Percentiles rank a stretch among this genome's conserved stretches.
These are phyloP conservation scores for Pachypeltis micranthus DNA, from an alignment of 1,140 invertebrate species.

Conservation along the genomic window DNA sequence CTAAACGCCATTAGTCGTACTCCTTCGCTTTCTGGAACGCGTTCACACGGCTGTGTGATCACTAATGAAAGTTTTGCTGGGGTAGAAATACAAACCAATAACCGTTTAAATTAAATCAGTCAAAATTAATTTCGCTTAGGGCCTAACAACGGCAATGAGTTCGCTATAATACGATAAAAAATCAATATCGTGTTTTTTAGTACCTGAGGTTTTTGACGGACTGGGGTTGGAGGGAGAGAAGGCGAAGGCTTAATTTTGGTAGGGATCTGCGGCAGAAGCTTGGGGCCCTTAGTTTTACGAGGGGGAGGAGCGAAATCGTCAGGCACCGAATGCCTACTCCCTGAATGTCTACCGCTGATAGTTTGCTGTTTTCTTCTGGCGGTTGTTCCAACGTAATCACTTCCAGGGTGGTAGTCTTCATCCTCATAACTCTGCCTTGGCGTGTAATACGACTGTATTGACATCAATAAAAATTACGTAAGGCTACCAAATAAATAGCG, in stretches of 20 bases:
- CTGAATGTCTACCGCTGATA: conserved; percentile 27
- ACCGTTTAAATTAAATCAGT: too few species aligned
- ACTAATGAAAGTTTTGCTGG: too few species aligned
- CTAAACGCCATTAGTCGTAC: too few species aligned
- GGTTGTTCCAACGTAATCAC: conserved; percentile 19
- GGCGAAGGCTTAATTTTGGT: conserved; percentile 35
- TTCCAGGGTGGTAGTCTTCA: conserved; percentile 26
- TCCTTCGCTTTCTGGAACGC: too few species aligned
- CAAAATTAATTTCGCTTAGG: too few species aligned
- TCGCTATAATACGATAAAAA: too few species aligned
- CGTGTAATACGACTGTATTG: conserved; percentile 12
- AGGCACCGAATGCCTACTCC: conserved; percentile 27
- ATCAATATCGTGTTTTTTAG: too few species aligned
- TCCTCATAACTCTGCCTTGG: conserved; percentile 29
- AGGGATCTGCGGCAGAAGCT: conserved; percentile 28
- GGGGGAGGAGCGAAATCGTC: conserved; percentile 30
- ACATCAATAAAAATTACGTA: too few species aligned
- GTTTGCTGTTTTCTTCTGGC: conserved; percentile 29
- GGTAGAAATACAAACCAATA: too few species aligned
- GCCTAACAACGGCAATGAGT: too few species aligned
- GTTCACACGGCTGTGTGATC: too few species aligned
- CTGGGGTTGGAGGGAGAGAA: conserved; percentile 26
- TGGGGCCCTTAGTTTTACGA: conserved; percentile 33
- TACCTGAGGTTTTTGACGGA: conserved; percentile 15
- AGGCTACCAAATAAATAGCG: too few species aligned